Conservation (phyloP, 2,797 vertebrate species). For the Pseudopleuronectes americanus region DNA sequence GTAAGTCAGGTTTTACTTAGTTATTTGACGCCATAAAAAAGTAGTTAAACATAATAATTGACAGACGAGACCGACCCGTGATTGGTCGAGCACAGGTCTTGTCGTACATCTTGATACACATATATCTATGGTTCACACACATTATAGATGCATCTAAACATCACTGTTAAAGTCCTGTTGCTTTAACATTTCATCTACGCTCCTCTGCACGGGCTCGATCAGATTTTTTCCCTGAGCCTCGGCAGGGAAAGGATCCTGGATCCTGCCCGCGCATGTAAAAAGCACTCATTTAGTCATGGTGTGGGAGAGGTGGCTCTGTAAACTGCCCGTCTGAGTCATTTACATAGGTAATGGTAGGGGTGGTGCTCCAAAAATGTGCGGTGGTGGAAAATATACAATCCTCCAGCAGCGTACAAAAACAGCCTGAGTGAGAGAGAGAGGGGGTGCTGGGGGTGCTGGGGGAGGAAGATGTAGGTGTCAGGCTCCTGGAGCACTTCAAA, state of each 20-base stretch:
- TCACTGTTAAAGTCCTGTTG: too few relatives aligned
- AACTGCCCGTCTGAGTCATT: constrained; percentile 74
- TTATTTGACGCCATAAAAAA: too few relatives aligned
- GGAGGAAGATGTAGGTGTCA: constrained; percentile 71
- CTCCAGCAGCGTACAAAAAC: constrained; percentile 67
- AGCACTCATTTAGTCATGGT: constrained; percentile 56
- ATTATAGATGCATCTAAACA: background rate
- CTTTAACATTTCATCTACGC: background rate
- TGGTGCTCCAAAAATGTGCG: constrained; percentile 72
- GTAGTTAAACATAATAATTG: too few relatives aligned
- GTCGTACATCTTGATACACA: background rate
- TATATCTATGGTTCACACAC: background rate
- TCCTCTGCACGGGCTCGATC: too few relatives aligned
- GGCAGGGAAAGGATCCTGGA: background rate
- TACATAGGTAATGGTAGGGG: constrained; percentile 81
- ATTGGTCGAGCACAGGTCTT: too few relatives aligned
- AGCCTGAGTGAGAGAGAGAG: constrained; percentile 45
- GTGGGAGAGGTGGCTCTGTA: constrained; percentile 61
- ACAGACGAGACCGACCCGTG: too few relatives aligned
- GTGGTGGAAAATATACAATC: constrained; percentile 77
- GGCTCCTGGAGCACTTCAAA: constrained; percentile 74
- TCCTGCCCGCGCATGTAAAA: constrained; percentile 43
- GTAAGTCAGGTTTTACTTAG: too few relatives aligned
- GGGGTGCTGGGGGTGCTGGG: constrained; percentile 23
- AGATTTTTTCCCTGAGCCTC: background rate